Conservation (phyloP, 2,888 invertebrate species). For the Oegoconia quadripuncta region DNA sequence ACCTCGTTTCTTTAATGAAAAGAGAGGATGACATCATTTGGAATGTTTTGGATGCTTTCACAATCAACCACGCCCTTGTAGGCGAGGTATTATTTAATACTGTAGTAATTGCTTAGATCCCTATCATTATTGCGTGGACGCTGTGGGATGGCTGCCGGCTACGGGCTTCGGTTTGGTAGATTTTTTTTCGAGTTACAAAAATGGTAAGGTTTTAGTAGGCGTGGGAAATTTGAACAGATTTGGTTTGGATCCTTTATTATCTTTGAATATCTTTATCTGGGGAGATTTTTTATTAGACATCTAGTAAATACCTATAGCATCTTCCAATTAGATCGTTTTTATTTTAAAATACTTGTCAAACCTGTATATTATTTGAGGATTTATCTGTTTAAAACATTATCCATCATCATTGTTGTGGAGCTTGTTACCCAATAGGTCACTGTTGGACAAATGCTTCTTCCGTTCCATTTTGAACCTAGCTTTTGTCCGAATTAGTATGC, state of each 20-base stretch:
- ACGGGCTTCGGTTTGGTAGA: constrained; percentile 38
- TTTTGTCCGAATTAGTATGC: too few relatives aligned
- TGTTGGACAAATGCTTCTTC: too few relatives aligned
- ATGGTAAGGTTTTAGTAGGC: constrained; percentile 35
- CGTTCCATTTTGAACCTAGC: too few relatives aligned
- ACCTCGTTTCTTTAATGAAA: constrained; percentile 23
- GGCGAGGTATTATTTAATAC: constrained; percentile 51
- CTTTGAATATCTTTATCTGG: constrained; percentile 49
- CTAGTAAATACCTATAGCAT: constrained; percentile 19
- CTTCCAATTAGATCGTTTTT: constrained; percentile 6
- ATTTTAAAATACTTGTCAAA: too few relatives aligned
- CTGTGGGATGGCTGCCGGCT: constrained; percentile 59
- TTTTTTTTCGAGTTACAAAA: constrained; percentile 38
- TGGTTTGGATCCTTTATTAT: constrained; percentile 46
- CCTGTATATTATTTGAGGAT: too few relatives aligned
- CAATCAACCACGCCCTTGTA: constrained; percentile 41
- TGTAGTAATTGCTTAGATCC: constrained; percentile 64
- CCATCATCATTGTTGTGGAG: too few relatives aligned
- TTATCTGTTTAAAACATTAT: too few relatives aligned
- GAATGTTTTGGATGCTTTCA: constrained; percentile 41
- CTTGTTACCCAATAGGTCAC: too few relatives aligned
- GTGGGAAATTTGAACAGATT: constrained; percentile 51
- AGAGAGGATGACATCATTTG: constrained; percentile 42
- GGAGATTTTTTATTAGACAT: constrained; percentile 22
- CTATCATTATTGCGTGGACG: constrained; percentile 63